Percentiles rank a stretch among this genome's conserved stretches.
These are phyloP conservation scores for Phenganax stokvisi DNA, from an alignment of 92 coral and sea anemone species.

Conservation along the genomic window DNA sequence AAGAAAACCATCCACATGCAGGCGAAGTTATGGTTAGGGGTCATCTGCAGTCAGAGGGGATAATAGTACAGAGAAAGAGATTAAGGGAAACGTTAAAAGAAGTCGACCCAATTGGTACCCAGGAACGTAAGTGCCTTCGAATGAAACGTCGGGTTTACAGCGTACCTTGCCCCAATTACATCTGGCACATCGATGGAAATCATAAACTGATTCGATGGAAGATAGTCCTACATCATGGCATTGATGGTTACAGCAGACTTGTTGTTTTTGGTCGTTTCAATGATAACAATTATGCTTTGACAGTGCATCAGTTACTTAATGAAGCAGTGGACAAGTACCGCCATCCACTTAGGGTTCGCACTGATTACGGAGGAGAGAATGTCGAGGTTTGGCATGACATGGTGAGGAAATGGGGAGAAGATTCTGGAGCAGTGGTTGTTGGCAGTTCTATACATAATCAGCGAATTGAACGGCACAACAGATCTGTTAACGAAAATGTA, in stretches of 20 bases:
- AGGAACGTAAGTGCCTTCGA: background rate
- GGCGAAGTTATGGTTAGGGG: slow-evolving; percentile 1
- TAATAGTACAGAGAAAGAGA: background rate
- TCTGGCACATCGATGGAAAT: background rate
- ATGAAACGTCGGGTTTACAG: background rate
- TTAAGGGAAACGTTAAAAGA: background rate
- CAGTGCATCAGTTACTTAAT: background rate
- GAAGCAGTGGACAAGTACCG: slow-evolving; percentile 26
- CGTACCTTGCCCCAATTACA: background rate
- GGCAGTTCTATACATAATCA: slow-evolving; percentile 48
- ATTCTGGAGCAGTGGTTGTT: slow-evolving; percentile 41
- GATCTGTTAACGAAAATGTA: slow-evolving; percentile 43
- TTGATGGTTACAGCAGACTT: background rate
- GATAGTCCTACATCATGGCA: background rate
- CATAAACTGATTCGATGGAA: background rate
- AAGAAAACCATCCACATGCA: background rate
- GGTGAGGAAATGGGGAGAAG: slow-evolving; percentile 45
- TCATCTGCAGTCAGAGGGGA: background rate
- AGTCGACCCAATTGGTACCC: background rate
- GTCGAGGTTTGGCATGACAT: slow-evolving; percentile 48
- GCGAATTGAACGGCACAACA: slow-evolving; percentile 49
- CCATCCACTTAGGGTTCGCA: slow-evolving; percentile 39
- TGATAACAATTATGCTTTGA: background rate
- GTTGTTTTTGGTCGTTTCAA: background rate
- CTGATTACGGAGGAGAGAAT: slow-evolving; percentile 54